Base-by-base conservation (phyloP, 2,888 invertebrate genomes). In the Mantis religiosa region DNA sequence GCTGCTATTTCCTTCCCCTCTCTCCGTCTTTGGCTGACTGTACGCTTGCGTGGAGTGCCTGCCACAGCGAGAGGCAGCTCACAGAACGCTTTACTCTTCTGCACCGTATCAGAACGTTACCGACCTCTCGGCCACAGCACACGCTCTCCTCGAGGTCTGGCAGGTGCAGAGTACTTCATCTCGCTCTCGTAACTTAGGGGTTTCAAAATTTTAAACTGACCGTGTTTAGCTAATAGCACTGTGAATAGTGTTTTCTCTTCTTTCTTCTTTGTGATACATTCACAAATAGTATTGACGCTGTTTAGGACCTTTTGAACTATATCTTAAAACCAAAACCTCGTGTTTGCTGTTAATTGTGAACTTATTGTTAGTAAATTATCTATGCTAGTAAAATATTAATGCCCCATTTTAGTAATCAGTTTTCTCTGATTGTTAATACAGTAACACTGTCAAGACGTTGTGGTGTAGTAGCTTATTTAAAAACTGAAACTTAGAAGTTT, bases 1-100 rank as follows among this genome's bases (percentile, higher is more conserved):
- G 71, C 83, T 82, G 28, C 83, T 71, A 81, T 27, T 87, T 87
- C 89, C 86, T 87, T 47, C 83, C 81, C n/a, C 85, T 34, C 83
- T 28, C 88, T 84, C 83, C 30, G 28, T 34, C 34, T 83, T 27
- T 15, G 41, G 0, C 47, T 41, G 15, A 86, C 86, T 30, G 30
- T 86, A 25, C 81, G 28, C 30, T 30, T 25, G 87, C 87, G 87
- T 87, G 87, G 82, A 34, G 54, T 41, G 20, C 3, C 4, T n/a
- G n/a, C 12, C 25, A 27, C 20, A 47, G 54, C 28, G 27, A 25
- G n/a, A n/a, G n/a, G n/a, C n/a, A n/a, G n/a, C n/a, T n/a, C n/a
- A n/a, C n/a, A n/a, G 25, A 41, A 34, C 7, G 54, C 3, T 4
- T 71, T 71, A 71, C 54, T 71, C 54, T 20, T 20, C 54, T 71